Evolutionary conservation across 2,113 vertebrate genomes (phyloP).

Genomic region (Grallaria varia): DNA sequence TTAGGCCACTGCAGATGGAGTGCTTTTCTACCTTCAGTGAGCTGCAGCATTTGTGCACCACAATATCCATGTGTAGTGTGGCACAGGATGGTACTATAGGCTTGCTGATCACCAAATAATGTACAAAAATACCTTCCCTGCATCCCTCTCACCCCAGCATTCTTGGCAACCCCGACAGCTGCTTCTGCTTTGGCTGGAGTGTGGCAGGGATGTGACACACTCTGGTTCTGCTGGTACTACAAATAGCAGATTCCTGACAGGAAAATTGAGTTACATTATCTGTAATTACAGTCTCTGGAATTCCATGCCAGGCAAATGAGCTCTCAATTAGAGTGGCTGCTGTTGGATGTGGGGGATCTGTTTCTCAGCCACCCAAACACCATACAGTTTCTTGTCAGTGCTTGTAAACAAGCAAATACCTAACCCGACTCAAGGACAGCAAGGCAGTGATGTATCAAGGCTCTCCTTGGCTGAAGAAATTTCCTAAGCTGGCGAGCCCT

Average conservation of each 20-base stretch:
- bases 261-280: slow-evolving; percentile 58
- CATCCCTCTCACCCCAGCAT: neutral
- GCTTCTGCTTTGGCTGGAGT: slow-evolving; percentile 53
- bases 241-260: slow-evolving; percentile 54
- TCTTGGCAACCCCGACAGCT: neutral
- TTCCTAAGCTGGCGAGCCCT: neutral
- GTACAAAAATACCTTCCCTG: neutral
- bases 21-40: neutral
- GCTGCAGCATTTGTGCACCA: neutral
- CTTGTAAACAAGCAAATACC: neutral
- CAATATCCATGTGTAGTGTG: neutral
- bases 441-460: neutral
- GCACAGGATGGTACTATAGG: neutral
- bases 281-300: slow-evolving; percentile 55
- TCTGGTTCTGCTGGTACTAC: slow-evolving; percentile 34
- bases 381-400: neutral
- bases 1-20: neutral
- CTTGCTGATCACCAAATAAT: neutral
- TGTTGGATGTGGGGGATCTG: slow-evolving; percentile 1
- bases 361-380: slow-evolving; percentile 28
- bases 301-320: slow-evolving; percentile 51
- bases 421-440: neutral
- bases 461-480: neutral
- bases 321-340: neutral
- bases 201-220: slow-evolving; percentile 31